Evolutionary conservation across 2,888 invertebrate species (phyloP).

Genomic region (Drosophila aldrichi): DNA sequence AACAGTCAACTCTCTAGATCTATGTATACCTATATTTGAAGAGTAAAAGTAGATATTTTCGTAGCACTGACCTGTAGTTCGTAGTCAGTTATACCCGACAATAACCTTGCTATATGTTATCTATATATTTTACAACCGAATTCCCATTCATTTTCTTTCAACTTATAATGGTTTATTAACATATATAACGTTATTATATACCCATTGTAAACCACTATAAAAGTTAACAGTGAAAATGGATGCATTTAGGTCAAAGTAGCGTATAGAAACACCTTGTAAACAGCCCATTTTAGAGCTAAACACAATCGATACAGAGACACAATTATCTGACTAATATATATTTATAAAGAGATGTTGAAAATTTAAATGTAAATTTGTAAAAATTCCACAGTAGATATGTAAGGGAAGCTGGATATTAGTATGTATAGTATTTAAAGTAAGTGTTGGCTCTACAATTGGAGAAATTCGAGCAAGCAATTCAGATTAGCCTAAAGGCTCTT

Average conservation of each 20-base stretch:
- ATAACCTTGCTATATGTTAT: neutral
- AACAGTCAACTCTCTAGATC: neutral
- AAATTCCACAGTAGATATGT: neutral
- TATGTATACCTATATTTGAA: neutral
- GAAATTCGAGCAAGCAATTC: neutral
- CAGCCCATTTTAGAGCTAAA: neutral
- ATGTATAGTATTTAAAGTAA: neutral
- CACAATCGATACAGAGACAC: neutral
- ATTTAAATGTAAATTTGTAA: neutral
- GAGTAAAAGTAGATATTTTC: neutral
- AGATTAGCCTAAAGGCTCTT: neutral
- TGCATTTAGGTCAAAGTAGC: constrained; percentile 1
- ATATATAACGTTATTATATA: constrained; percentile 1
- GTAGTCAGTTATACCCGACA: neutral
- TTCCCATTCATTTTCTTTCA: neutral
- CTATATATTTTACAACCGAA: neutral
- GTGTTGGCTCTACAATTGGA: neutral
- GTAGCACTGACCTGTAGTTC: neutral
- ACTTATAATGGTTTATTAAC: neutral
- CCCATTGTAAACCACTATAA: neutral
- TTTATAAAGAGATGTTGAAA: neutral
- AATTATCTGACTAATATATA: neutral
- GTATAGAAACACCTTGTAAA: neutral
- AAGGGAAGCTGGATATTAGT: neutral
- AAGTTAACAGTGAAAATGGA: neutral